phyloP scores from a whole-genome alignment of 2,113 vertebrate genomes.

The Pterophyllum scalare region DNA sequence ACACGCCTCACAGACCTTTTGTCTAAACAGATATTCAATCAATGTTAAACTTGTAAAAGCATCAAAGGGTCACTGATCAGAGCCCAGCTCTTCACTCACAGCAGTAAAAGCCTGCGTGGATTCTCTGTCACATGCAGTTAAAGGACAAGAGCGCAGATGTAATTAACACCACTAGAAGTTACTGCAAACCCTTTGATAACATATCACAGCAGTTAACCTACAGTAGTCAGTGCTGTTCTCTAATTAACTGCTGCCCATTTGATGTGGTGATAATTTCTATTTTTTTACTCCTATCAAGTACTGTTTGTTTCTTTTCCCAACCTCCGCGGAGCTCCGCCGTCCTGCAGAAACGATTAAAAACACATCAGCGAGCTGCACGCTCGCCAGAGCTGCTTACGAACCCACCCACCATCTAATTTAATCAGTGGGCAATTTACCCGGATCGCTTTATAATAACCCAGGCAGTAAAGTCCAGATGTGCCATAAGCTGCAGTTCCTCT shows the following conservation, averaged over 20 bases:
- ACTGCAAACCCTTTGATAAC: background rate
- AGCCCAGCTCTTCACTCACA: background rate
- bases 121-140: background rate
- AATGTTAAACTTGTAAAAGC: constrained; percentile 8
- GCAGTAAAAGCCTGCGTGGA: background rate
- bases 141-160: background rate
- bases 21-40: constrained; percentile 1
- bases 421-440: background rate
- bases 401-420: background rate
- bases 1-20: background rate
- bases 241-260: background rate
- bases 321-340: background rate
- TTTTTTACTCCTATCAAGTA: background rate
- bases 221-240: background rate
- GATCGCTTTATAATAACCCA: background rate
- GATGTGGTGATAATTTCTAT: background rate
- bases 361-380: background rate
- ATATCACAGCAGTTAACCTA: background rate
- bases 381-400: background rate
- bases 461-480: background rate
- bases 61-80: background rate
- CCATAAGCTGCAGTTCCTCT: background rate
- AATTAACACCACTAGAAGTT: background rate
- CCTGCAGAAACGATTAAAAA: background rate
- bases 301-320: background rate